Evolutionary conservation across 2,113 vertebrate genomes (phyloP), one percentile per base, ranked within the genome.

Genomic region (Grantiella picta): DNA sequence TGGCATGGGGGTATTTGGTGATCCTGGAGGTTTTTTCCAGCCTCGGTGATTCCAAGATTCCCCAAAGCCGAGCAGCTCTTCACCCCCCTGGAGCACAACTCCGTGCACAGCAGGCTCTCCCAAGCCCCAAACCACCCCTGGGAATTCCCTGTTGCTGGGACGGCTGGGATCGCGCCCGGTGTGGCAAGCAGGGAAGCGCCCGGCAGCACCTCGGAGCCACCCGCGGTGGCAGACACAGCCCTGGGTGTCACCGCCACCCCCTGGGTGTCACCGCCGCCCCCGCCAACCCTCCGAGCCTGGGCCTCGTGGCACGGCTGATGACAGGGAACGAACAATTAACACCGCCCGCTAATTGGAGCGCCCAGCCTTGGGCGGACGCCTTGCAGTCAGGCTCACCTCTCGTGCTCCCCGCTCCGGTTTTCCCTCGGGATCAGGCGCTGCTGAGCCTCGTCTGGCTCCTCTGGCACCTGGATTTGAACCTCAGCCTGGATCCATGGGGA

Each of bases 321-420:
- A 86, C 72, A 49, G 54, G 20, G 42, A 91, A 88, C 82, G 23
- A 95, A 73, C 82, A 91, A 91, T 87, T 25, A 95, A 70, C 82
- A 33, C 71, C 27, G 7, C 89, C 68, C 18, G 27, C 29, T 59
- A 88, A 88, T 59, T 71, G 88, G 70, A 57, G 68, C 6, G 5
- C 71, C 89, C 87, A 24, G 75, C 68, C 61, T 47, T 45, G 90
- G 75, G 94, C 71, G 94, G 94, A 42, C 86, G 66, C 22, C 73
- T 36, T 0, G 6, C 38, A 78, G 70, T 49, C 76, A 38, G 35
- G 60, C 68, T 77, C 57, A 33, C 44, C 77, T 53, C 59, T 66
- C 8, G 80, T 72, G 22, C 76, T 66, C 63, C 89, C 82, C 82
- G 86, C 68, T 94, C 81, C 45, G 5, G 29, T 64, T 53, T 75